Evolutionary conservation across 2,888 invertebrate species (phyloP), one percentile per base, ranked within the genome.

Genomic region (Caenorhabditis drosophilae): DNA sequence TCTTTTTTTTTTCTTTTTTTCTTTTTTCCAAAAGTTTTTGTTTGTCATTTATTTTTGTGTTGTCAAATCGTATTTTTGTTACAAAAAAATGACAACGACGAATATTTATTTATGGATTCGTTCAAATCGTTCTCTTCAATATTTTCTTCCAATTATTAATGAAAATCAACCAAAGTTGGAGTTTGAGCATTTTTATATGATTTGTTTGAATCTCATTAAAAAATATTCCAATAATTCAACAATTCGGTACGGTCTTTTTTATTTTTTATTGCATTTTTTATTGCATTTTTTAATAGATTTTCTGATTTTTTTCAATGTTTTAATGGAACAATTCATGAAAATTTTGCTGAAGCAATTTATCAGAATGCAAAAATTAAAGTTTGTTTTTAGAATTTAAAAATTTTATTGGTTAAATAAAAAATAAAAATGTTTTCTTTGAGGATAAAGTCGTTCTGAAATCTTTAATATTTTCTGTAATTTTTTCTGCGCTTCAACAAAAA

Each of bases 81-180:
- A n/a, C 31, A 9, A 12, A 31, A 31, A 31, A 31, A 31, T 31
- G 31, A 31, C 31, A 31, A 31, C 12, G 31, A 50, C 57, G 15
- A 49, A 40, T 40, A 63, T 63, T 26, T 63, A 56, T 40, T 23
- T 63, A 15, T 63, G 63, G 63, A 36, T 63, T 11, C 57, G 63
- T n/a, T 57, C 63, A 16, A 40, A 45, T 26, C 57, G 63, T 20
- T 57, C 57, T 6, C 53, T 63, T 18, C 53, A 53, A 27, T 53
- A 57, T 35, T 53, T 49, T 20, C 38, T 55, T 36, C 61, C 61
- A 11, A 25, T 34, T n/a, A 2, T 44, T 12, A 34, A 53, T 15
- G 45, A 35, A 25, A 34, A 51, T 7, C 7, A 31, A 2, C 6
- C 22, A 2, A 46, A 55, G 41, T n/a, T n/a, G n/a, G 20, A 25